Conservation (phyloP, 23 tunicate species). For the Styela plicata region DNA sequence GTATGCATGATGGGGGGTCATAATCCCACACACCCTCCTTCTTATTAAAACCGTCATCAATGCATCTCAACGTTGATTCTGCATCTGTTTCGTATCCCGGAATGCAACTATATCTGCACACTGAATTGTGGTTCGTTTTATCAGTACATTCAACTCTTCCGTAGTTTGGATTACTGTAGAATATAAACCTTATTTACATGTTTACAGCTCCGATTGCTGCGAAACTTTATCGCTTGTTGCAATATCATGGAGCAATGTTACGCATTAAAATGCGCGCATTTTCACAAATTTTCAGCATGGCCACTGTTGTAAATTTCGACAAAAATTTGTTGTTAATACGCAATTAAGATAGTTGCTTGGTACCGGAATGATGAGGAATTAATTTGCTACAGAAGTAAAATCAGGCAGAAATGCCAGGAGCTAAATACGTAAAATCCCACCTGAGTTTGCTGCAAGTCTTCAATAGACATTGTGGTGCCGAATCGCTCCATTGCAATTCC, state of each 20-base stretch:
- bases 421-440: constrained; percentile 3
- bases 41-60: constrained; percentile 13
- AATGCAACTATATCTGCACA: background rate
- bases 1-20: constrained; percentile 7
- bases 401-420: no score
- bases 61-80: background rate
- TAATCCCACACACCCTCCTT: background rate
- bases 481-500: constrained; percentile 3
- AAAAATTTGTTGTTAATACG: no score
- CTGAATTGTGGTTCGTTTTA: background rate
- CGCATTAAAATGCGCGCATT: no score
- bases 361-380: no score
- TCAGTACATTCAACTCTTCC: constrained; percentile 6
- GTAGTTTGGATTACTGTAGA: constrained; percentile 6
- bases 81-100: constrained; percentile 14
- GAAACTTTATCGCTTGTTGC: no score
- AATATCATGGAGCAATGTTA: no score
- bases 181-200: no score
- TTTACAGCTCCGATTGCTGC: no score
- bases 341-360: no score
- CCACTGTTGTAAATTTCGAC: no score
- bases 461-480: background rate
- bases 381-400: no score
- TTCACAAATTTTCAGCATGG: no score
- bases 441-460: constrained; percentile 9